Conservation (phyloP, 37 sponge, comb jelly and placozoan species). For the Aplysina aerophoba region DNA sequence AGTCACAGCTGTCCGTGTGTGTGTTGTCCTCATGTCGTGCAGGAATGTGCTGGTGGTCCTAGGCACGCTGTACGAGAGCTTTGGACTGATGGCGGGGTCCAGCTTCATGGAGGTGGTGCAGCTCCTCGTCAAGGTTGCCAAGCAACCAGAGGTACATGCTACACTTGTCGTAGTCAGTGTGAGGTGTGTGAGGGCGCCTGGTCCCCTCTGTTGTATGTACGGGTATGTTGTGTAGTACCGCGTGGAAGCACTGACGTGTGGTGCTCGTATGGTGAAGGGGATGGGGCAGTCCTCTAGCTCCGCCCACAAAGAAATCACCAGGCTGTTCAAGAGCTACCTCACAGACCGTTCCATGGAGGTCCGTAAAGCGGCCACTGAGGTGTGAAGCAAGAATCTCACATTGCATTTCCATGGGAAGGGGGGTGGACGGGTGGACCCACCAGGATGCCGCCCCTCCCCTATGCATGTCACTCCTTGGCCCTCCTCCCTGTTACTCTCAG, state of each 20-base stretch:
- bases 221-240: conserved; percentile 43
- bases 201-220: neutral
- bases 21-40: neutral
- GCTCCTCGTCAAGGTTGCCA: neutral
- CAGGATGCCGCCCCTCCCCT: too few relatives aligned
- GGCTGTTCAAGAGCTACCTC: conserved; percentile 65
- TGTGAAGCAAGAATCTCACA: neutral
- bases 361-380: conserved; percentile 80
- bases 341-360: conserved; percentile 76
- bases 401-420: neutral
- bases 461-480: too few relatives aligned
- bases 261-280: conserved; percentile 67
- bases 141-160: neutral
- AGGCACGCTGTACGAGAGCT: conserved; percentile 59
- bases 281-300: conserved; percentile 84
- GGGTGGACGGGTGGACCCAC: too few relatives aligned
- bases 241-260: conserved; percentile 43
- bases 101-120: neutral
- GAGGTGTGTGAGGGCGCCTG: neutral
- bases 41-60: conserved; percentile 72
- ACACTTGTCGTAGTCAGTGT: neutral
- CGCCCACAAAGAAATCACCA: conserved; percentile 90
- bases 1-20: neutral
- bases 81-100: conserved; percentile 66
- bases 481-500: conserved; percentile 30